Percentiles rank a stretch among this genome's conserved stretches.
Conservation (phyloP, 2,888 invertebrate species). For the Vanessa cardui region DNA sequence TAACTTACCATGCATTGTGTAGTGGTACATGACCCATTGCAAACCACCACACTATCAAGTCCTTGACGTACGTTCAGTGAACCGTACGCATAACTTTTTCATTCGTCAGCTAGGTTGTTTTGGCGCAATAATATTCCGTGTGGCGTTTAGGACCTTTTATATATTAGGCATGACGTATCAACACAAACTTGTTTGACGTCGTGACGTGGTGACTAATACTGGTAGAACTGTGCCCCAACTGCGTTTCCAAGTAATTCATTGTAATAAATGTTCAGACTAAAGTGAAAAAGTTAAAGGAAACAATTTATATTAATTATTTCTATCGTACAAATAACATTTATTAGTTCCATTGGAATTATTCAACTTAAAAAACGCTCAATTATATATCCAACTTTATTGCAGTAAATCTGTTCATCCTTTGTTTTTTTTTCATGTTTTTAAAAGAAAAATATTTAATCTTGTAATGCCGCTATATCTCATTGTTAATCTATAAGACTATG, state of each 20-base stretch:
- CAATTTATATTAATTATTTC: neutral
- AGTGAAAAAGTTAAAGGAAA: conserved; percentile 12
- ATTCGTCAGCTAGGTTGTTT: conserved; percentile 20
- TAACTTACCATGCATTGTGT: neutral
- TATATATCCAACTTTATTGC: too few relatives aligned
- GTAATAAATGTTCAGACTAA: conserved; percentile 23
- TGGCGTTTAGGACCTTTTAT: conserved; percentile 44
- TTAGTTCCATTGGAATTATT: too few relatives aligned
- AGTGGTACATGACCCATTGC: conserved; percentile 9
- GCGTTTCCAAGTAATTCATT: conserved; percentile 43
- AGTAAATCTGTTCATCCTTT: too few relatives aligned
- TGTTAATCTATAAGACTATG: too few relatives aligned
- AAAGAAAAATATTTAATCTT: too few relatives aligned
- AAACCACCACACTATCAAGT: conserved; percentile 17
- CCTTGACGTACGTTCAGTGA: conserved; percentile 32
- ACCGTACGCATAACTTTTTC: conserved; percentile 28
- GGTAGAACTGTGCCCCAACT: conserved; percentile 50
- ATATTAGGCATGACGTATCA: conserved; percentile 51
- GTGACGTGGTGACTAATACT: conserved; percentile 46
- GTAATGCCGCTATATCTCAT: too few relatives aligned
- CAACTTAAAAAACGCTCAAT: too few relatives aligned
- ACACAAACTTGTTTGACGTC: conserved; percentile 50
- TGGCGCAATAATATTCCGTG: conserved; percentile 13
- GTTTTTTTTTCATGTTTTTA: too few relatives aligned
- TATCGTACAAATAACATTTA: neutral